Evolutionary conservation across 2,797 vertebrate species (phyloP), one percentile per base, ranked within the genome.

Genomic region (Enteromius afrohamiltoni): DNA sequence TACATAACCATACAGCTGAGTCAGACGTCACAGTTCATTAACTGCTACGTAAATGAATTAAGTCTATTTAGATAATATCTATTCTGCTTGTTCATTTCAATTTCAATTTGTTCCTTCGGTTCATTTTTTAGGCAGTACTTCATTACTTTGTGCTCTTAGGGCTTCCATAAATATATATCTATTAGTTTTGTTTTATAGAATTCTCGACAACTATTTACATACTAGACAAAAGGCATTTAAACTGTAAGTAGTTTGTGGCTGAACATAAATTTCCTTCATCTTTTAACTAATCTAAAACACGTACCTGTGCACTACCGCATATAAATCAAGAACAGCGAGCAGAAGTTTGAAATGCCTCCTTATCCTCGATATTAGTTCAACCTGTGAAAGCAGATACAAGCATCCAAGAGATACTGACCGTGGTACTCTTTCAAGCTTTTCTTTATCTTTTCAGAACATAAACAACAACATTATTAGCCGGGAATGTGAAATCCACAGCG

Each of bases 241-340:
- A 88, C 65, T 68, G 14, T 8, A 68, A 68, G 64, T 17, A 82
- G 71, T 76, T 58, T 90, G 86, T 73, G 75, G 70, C 86, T 84
- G 93, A 90, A 88, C 89, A 89, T 89, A 91, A 90, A 88, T 89
- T 92, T 94, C 92, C 92, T 94, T 94, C 93, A 93, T 94, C 90
- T 91, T 77, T 82, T 86, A 47, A 81, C 42, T 31, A 87, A 87
- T 81, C 87, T 85, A 69, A 82, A 85, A 83, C 69, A 80, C 70
- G 69, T 83, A 86, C 82, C 82, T 73, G 71, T 81, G 77, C 81
- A 77, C 49, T 69, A 77, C 51, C 21, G 16, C 19, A 26, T 71
- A 65, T 45, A 31, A 65, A 75, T n/a, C 45, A 34, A 49, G 17
- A 21, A 62, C 31, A 74, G 70, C 55, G 34, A 60, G 58, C 34